These are phyloP conservation scores for Muscina levida DNA, from an alignment of 2,888 invertebrate species.

Conservation along the genomic window DNA sequence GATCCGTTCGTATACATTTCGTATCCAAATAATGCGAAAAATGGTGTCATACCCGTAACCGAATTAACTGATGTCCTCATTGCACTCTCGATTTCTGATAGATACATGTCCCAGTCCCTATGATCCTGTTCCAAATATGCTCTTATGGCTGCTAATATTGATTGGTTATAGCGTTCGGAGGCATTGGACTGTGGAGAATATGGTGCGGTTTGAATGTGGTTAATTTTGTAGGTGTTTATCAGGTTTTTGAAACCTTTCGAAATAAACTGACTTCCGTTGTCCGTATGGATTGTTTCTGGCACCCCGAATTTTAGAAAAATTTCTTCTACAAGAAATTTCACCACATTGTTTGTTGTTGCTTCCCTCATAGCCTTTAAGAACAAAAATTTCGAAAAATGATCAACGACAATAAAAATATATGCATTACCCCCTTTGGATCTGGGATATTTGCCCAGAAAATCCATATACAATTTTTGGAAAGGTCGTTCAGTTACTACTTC, in stretches of 20 bases:
- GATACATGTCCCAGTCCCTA: slow-evolving; percentile 15
- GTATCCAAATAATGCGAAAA: slow-evolving; percentile 42
- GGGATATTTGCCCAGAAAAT: not conserved
- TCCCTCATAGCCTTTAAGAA: slow-evolving; percentile 8
- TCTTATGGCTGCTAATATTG: not conserved
- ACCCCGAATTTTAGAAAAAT: slow-evolving; percentile 30
- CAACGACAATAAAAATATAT: slow-evolving; percentile 19
- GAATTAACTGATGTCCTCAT: not conserved
- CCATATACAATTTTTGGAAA: slow-evolving; percentile 8
- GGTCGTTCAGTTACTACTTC: not conserved
- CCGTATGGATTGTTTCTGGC: slow-evolving; percentile 11
- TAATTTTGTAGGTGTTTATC: not conserved
- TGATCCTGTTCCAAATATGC: not conserved
- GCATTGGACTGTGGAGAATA: not conserved
- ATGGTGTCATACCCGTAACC: slow-evolving; percentile 31
- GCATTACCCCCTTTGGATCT: not conserved
- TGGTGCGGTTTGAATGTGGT: not conserved
- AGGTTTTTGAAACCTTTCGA: not conserved
- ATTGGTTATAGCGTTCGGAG: too few species aligned
- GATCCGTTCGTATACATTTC: slow-evolving; percentile 24
- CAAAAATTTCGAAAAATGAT: slow-evolving; percentile 22
- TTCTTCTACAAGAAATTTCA: not conserved
- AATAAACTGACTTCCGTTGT: slow-evolving; percentile 5
- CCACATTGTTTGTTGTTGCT: slow-evolving; percentile 18
- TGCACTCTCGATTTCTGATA: not conserved